Conservation (phyloP, 1,140 invertebrate species). For the Drosophila neocordata region DNA sequence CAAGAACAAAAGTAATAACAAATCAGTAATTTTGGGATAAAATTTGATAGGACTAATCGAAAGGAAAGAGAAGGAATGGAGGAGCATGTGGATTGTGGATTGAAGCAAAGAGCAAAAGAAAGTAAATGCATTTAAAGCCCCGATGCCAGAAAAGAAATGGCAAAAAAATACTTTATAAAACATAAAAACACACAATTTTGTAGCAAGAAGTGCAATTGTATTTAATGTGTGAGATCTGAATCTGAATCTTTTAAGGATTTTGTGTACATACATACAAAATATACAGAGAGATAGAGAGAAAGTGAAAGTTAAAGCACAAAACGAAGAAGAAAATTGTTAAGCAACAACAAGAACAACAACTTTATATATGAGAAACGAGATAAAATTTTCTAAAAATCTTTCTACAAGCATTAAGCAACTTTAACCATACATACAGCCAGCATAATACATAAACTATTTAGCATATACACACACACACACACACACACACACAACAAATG, state of each 20-base stretch:
- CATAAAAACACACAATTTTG: slow-evolving; percentile 50
- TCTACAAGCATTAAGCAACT: slow-evolving; percentile 3
- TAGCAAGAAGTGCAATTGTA: slow-evolving; percentile 62
- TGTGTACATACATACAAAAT: slow-evolving; percentile 44
- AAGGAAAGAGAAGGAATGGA: background rate
- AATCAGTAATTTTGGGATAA: slow-evolving; percentile 1
- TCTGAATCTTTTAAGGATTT: slow-evolving; percentile 32
- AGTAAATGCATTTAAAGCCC: slow-evolving; percentile 4
- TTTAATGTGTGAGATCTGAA: slow-evolving; percentile 40
- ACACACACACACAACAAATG: background rate
- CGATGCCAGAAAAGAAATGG: background rate
- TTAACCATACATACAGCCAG: slow-evolving; percentile 28
- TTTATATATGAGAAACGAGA: slow-evolving; percentile 2
- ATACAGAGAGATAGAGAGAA: slow-evolving; percentile 1
- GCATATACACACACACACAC: slow-evolving; percentile 3
- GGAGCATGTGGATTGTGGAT: too few species aligned
- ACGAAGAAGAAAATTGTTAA: background rate
- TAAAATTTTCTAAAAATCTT: slow-evolving; percentile 22
- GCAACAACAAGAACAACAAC: background rate
- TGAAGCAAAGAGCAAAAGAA: background rate
- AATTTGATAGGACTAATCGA: background rate
- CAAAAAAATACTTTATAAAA: slow-evolving; percentile 3
- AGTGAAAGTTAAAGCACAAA: background rate
- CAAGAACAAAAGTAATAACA: slow-evolving; percentile 20
- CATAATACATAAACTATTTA: slow-evolving; percentile 49